phyloP scores from a whole-genome alignment of 2,797 vertebrate species.

The Enteromius treurensis region DNA sequence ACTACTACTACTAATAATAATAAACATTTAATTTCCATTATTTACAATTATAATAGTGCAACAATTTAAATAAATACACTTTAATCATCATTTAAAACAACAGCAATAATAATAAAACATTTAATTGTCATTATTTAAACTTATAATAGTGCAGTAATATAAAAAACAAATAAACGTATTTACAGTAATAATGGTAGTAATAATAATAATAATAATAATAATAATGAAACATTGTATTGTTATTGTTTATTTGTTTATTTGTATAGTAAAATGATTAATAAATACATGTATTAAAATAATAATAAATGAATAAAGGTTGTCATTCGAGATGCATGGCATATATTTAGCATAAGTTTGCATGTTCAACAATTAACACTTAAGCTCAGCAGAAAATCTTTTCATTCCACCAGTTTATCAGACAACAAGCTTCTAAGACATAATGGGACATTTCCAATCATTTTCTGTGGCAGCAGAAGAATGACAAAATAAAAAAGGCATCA shows the following conservation, averaged over 20 bases:
- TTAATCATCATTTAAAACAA: too few relatives aligned
- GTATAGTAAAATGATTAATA: background rate
- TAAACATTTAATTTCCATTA: background rate
- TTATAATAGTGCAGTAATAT: background rate
- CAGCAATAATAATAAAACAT: background rate
- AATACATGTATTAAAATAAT: too few relatives aligned
- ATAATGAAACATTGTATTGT: background rate
- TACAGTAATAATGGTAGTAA: background rate
- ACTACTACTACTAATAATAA: too few relatives aligned
- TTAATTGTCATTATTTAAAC: background rate
- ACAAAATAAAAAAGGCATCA: background rate
- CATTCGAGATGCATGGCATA: background rate
- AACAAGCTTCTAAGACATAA: background rate
- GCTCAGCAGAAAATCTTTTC: background rate
- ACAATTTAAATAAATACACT: background rate
- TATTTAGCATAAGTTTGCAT: background rate
- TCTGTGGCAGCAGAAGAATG: background rate
- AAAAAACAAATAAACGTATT: background rate
- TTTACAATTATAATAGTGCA: background rate
- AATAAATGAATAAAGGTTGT: too few relatives aligned
- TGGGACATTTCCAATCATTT: background rate
- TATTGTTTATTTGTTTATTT: background rate
- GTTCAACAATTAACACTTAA: background rate
- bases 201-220: background rate
- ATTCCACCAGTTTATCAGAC: background rate